A percentile compares a stretch with the other conserved stretches of the same genome.
These are phyloP conservation scores for rat (Rattus norvegicus) DNA, from an alignment of 2,113 vertebrate species.

Conservation along the genomic window DNA sequence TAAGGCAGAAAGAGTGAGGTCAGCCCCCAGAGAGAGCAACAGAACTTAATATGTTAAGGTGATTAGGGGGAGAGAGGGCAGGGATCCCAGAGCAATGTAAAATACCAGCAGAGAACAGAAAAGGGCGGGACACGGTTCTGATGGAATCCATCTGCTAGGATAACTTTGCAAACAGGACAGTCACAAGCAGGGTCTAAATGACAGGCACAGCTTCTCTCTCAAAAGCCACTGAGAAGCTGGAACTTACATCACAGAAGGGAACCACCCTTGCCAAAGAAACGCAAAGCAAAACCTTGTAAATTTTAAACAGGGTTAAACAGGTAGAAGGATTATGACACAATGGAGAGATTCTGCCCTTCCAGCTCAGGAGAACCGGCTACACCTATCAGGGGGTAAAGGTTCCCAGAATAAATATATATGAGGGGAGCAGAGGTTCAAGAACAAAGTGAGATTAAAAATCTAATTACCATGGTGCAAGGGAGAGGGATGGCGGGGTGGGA, in stretches of 20 bases:
- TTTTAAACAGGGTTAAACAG: slow-evolving; percentile 28
- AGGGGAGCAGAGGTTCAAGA: background rate
- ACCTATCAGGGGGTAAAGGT: background rate
- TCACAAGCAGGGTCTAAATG: background rate
- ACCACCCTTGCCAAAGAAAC: background rate
- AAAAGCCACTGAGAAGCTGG: background rate
- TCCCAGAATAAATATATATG: background rate
- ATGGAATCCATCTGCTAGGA: background rate
- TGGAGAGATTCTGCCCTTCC: background rate
- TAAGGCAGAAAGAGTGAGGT: background rate
- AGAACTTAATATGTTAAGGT: background rate
- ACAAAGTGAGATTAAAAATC: slow-evolving; percentile 1
- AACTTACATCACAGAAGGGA: background rate
- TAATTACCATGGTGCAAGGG: background rate
- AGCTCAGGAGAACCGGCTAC: background rate
- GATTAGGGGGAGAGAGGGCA: background rate
- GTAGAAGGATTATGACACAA: background rate
- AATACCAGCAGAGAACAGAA: background rate
- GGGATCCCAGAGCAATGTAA: background rate
- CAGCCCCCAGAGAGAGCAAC: background rate
- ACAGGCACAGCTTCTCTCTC: background rate
- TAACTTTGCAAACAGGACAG: background rate
- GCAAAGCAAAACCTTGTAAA: slow-evolving; percentile 8
- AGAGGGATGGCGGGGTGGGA: background rate
- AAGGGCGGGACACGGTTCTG: background rate